Base-by-base conservation (phyloP, 2,797 vertebrate genomes). In the Pseudomugil gertrudae region DNA sequence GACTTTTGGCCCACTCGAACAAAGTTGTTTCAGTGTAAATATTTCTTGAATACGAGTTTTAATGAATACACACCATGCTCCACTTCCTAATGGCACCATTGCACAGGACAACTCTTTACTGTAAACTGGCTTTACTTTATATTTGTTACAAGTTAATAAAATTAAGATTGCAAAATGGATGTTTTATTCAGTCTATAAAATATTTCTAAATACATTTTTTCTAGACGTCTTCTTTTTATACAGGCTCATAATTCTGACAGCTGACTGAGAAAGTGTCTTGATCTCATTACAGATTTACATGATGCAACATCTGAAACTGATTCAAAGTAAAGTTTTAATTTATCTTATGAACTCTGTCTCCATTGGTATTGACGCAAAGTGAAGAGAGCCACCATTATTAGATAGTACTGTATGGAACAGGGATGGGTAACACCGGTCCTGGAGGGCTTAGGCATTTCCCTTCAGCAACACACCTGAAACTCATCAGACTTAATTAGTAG, bases 71-170 rank as follows among this genome's bases (percentile, higher is more conserved):
- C 78, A 59, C 21, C 57, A 72, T 69, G 53, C 72, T 62, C 61
- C 70, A 84, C 74, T 71, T 58, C 33, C 36, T n/a, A 69, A 75
- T 63, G 40, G 78, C 55, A 51, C 57, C 27, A 48, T 54, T 61
- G 69, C 55, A 76, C 78, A 76, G 27, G 57, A 57, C 53, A 72
- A 29, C 27, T 36, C 5, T 53, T 63, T 53, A 57, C 65, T 83
- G 64, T 78, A 63, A 76, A 78, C 66, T 47, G 50, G 43, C 48
- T 84, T 56, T 67, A 60, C 67, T 86, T 81, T 78, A 57, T 84
- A 82, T 72, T 75, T 73, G 63, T 85, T 90, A 83, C 51, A 74
- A 70, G 47, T 51, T 71, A 23, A 81, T 89, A 83, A 87, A 87
- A 55, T 72, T n/a, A 68, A 66, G 61, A 74, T 43, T 50, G 50